These are phyloP conservation scores for Herminia tarsipennalis DNA, from an alignment of 2,888 invertebrate species.

Conservation along the genomic window DNA sequence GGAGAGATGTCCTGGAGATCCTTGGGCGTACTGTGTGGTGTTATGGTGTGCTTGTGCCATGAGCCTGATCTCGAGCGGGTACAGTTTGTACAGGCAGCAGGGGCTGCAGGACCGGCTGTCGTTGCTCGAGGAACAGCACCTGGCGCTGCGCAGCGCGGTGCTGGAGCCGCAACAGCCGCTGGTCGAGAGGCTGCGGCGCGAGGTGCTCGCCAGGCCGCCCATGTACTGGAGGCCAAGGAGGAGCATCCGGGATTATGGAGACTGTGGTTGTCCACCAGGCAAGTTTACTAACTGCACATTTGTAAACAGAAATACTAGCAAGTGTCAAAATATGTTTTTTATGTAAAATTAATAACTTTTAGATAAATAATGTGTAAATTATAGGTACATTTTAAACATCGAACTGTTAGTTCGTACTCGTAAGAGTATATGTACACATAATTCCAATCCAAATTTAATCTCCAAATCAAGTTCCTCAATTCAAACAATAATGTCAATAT, in stretches of 20 bases:
- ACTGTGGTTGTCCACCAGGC: slow-evolving; percentile 92
- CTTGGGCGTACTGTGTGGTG: slow-evolving; percentile 80
- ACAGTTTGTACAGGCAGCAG: slow-evolving; percentile 85
- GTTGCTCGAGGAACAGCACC: slow-evolving; percentile 84
- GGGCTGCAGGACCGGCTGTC: slow-evolving; percentile 81
- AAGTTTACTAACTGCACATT: slow-evolving; percentile 23
- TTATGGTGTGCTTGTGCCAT: slow-evolving; percentile 88
- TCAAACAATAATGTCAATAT: no score
- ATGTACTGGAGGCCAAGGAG: slow-evolving; percentile 70
- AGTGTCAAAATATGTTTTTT: no score
- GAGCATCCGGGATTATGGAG: slow-evolving; percentile 85
- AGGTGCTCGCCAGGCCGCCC: slow-evolving; percentile 73
- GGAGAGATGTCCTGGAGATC: slow-evolving; percentile 70
- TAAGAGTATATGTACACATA: no score
- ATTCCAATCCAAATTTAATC: no score
- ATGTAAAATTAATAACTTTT: no score
- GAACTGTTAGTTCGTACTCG: no score
- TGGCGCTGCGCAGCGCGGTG: slow-evolving; percentile 80
- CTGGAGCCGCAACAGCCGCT: slow-evolving; percentile 82
- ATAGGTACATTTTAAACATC: no score
- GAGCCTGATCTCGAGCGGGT: slow-evolving; percentile 87
- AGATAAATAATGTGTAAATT: no score
- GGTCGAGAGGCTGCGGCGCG: slow-evolving; percentile 83
- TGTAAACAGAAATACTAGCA: no score
- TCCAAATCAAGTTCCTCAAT: background rate